These are phyloP conservation scores for Crematogaster levior DNA, from an alignment of 2,888 invertebrate genomes.

Conservation along the genomic window DNA sequence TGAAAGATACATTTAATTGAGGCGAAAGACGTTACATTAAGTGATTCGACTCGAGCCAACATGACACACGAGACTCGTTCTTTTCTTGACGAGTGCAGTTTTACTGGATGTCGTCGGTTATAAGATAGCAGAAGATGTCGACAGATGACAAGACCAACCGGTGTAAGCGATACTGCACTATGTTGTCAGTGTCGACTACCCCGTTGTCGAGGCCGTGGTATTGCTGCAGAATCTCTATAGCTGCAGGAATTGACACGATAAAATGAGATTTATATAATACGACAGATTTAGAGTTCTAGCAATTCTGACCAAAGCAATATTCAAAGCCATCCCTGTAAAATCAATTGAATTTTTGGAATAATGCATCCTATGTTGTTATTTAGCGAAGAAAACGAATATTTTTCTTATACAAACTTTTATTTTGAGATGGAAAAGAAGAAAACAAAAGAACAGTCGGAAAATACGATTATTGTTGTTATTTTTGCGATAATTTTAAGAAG, in stretches of 20 bases:
- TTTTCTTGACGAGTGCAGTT: constrained; percentile 10
- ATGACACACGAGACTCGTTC: not conserved
- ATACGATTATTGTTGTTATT: constrained; percentile 55
- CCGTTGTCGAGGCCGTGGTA: constrained; percentile 74
- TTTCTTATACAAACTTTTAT: not conserved
- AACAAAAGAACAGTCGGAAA: not conserved
- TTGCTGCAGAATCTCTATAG: constrained; percentile 56
- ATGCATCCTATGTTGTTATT: not conserved
- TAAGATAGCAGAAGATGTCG: constrained; percentile 12
- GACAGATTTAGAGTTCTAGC: not conserved
- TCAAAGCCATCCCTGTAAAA: not conserved
- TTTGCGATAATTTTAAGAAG: constrained; percentile 43
- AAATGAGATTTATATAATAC: constrained; percentile 69
- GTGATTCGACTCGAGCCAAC: not conserved
- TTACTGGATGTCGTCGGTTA: constrained; percentile 56
- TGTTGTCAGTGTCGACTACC: constrained; percentile 69
- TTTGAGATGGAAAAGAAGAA: no score
- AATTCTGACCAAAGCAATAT: not conserved
- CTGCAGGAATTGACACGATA: constrained; percentile 66
- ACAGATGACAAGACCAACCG: constrained; percentile 59
- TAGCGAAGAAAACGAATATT: not conserved
- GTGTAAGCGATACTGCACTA: constrained; percentile 77
- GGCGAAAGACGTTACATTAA: not conserved
- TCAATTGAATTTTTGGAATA: not conserved
- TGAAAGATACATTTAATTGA: constrained; percentile 4